These are phyloP conservation scores for Drosophila bocki DNA, from an alignment of 1,140 invertebrate genomes.

Conservation along the genomic window DNA sequence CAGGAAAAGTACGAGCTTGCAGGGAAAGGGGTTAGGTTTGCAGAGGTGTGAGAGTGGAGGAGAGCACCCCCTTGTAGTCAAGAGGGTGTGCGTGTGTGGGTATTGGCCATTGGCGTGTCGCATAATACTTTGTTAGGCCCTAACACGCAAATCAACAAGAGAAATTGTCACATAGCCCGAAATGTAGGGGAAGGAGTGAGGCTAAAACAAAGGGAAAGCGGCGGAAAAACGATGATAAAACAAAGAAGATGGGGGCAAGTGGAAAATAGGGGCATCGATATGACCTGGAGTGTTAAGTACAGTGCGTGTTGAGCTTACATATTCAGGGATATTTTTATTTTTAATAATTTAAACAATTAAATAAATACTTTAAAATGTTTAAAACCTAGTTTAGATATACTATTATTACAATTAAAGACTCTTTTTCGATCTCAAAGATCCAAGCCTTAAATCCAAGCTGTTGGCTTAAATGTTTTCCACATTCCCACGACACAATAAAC, in stretches of 20 bases:
- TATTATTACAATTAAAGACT: neutral
- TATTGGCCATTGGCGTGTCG: slow-evolving; percentile 42
- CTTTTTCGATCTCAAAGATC: neutral
- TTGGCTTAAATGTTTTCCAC: neutral
- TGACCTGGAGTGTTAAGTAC: slow-evolving; percentile 4
- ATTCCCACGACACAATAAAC: slow-evolving; percentile 7
- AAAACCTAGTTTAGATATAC: too few relatives aligned
- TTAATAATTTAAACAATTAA: too few relatives aligned
- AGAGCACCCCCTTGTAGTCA: neutral
- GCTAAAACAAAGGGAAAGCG: neutral
- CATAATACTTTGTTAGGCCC: slow-evolving; percentile 54
- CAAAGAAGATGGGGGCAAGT: neutral
- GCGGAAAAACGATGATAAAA: slow-evolving; percentile 33
- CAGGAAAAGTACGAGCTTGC: neutral
- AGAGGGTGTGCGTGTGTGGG: slow-evolving; percentile 10
- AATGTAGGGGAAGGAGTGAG: too few relatives aligned
- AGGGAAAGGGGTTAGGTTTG: neutral
- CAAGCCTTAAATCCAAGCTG: neutral
- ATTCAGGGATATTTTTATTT: neutral
- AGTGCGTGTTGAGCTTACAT: neutral
- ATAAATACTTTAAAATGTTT: too few relatives aligned
- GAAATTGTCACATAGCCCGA: slow-evolving; percentile 46
- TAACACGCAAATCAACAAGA: slow-evolving; percentile 53
- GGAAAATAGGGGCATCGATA: neutral
- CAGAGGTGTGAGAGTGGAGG: neutral